Evolutionary conservation across 2,797 vertebrate species (phyloP).

Genomic region (Enteromius viviparus): DNA sequence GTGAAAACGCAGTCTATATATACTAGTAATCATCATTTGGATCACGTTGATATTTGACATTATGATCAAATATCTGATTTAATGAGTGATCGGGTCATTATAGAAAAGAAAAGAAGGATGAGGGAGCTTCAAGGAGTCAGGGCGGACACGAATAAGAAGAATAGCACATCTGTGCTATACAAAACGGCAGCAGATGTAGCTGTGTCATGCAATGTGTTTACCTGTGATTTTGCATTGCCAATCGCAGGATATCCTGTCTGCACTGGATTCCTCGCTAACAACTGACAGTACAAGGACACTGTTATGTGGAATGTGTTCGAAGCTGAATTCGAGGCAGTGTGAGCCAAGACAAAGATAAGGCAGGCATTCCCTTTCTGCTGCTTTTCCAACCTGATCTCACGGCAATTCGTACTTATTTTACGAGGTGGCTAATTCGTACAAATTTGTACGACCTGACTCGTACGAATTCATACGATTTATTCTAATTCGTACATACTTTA

Average conservation of each 20-base stretch:
- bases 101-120: slow-evolving; percentile 27
- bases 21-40: slow-evolving; percentile 34
- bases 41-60: slow-evolving; percentile 45
- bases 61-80: slow-evolving; percentile 40
- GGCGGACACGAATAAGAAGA: not conserved
- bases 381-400: too few relatives aligned
- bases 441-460: too few relatives aligned
- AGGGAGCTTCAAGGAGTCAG: not conserved
- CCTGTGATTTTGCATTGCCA: slow-evolving; percentile 8
- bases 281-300: slow-evolving; percentile 28
- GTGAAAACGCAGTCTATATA: slow-evolving; percentile 18
- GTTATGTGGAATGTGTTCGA: slow-evolving; percentile 13
- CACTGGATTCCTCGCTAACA: not conserved
- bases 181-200: slow-evolving; percentile 24
- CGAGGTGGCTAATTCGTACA: too few relatives aligned
- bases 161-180: not conserved
- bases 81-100: slow-evolving; percentile 44
- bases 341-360: slow-evolving; percentile 3
- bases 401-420: too few relatives aligned
- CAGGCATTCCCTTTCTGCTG: not conserved
- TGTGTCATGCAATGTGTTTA: slow-evolving; percentile 25
- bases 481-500: too few relatives aligned
- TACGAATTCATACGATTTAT: too few relatives aligned
- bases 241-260: slow-evolving; percentile 5
- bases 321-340: slow-evolving; percentile 1